These are phyloP conservation scores for Arvicola amphibius DNA, from an alignment of 2,797 vertebrate species.

Conservation along the genomic window DNA sequence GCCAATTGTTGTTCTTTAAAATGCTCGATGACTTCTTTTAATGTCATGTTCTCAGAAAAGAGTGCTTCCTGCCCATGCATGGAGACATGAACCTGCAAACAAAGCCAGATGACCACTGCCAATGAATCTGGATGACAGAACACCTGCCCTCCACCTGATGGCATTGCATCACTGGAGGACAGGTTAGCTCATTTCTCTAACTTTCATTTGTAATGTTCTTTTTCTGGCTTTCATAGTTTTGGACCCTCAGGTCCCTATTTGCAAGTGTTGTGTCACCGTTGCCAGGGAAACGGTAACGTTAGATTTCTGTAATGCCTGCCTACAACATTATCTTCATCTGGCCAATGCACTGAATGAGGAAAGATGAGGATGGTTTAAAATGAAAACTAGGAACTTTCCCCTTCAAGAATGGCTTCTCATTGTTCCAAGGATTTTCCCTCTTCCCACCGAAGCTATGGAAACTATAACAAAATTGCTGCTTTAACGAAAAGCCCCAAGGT, in stretches of 20 bases:
- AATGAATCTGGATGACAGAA: neutral
- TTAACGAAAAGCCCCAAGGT: too few species aligned
- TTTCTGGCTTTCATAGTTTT: neutral
- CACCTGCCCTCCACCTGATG: neutral
- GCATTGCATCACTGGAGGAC: rapidly evolving
- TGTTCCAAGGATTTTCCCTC: neutral
- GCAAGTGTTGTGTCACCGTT: neutral
- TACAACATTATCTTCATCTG: neutral
- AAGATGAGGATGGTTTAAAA: neutral
- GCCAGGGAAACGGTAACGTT: neutral
- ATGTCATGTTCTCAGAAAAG: constrained; percentile 42
- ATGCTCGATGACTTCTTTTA: constrained; percentile 10
- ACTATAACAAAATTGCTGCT: too few species aligned
- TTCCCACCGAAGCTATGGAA: neutral
- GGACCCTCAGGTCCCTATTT: neutral
- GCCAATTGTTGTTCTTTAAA: neutral
- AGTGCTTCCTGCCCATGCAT: constrained; percentile 8
- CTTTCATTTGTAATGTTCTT: too few species aligned
- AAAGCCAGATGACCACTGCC: neutral
- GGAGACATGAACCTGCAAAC: neutral
- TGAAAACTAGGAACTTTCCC: too few species aligned
- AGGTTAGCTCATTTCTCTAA: too few species aligned
- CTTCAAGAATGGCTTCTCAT: neutral
- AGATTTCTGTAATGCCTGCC: neutral
- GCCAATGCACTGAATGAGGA: neutral